A percentile compares a stretch with the other conserved stretches of the same genome.
These are phyloP conservation scores for Thereva nobilitata DNA, from an alignment of 2,888 invertebrate genomes.

Conservation along the genomic window DNA sequence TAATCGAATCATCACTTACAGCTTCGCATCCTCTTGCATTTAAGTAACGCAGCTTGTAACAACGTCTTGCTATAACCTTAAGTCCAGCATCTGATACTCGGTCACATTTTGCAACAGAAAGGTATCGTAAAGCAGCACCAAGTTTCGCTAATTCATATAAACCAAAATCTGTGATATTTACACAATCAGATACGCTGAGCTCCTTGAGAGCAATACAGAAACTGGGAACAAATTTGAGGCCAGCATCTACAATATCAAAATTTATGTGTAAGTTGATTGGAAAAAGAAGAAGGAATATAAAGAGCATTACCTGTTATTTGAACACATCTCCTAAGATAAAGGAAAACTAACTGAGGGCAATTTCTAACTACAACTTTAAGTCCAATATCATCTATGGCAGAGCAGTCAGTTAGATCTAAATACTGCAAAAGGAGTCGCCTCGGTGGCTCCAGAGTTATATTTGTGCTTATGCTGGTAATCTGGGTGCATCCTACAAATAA, in stretches of 20 bases:
- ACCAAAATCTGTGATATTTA: slow-evolving; percentile 87
- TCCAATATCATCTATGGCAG: slow-evolving; percentile 80
- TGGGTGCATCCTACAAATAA: slow-evolving; percentile 69
- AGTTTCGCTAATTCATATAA: slow-evolving; percentile 86
- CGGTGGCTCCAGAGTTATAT: slow-evolving; percentile 67
- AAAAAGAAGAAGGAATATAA: not conserved
- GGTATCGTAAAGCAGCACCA: slow-evolving; percentile 85
- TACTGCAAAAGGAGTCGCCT: slow-evolving; percentile 78
- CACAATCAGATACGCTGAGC: slow-evolving; percentile 88
- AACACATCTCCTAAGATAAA: slow-evolving; percentile 85
- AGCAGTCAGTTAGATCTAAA: slow-evolving; percentile 89
- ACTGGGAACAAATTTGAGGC: slow-evolving; percentile 88
- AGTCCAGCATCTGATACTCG: slow-evolving; percentile 89
- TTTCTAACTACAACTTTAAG: slow-evolving; percentile 82
- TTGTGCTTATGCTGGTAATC: slow-evolving; percentile 76
- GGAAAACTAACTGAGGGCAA: slow-evolving; percentile 83
- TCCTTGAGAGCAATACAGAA: slow-evolving; percentile 84
- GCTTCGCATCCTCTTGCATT: slow-evolving; percentile 93
- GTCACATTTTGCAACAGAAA: slow-evolving; percentile 93
- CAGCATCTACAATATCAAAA: slow-evolving; percentile 71
- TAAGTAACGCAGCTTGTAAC: slow-evolving; percentile 85
- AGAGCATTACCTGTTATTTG: slow-evolving; percentile 74
- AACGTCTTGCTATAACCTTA: slow-evolving; percentile 82
- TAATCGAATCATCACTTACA: slow-evolving; percentile 89
- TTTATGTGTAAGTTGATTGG: not conserved